Base-by-base conservation (phyloP, 2,113 vertebrate genomes). In the Myodes glareolus region DNA sequence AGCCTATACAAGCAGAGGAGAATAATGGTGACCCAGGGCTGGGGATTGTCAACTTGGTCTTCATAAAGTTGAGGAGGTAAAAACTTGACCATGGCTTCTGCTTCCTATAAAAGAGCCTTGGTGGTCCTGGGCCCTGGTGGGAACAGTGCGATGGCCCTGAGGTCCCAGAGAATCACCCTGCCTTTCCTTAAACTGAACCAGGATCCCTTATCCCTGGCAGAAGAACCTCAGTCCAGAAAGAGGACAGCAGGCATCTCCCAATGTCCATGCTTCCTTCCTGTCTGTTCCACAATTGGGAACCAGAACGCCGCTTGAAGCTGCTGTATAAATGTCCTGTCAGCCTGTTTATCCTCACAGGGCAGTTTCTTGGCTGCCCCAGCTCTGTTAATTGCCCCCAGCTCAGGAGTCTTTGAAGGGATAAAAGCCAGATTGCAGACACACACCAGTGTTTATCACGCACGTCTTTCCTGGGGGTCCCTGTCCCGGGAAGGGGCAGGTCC, bases 301-400 rank as follows among this genome's bases (percentile, higher is more conserved):
- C 73, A 65, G 68, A 75, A 52, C 75, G 50, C 52, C 19, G 67
- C 80, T 73, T 25, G 1, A 63, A 14, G 45, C 94, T 88, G 95
- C 95, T 95, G 90, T 96, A 68, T 95, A 97, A 94, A 93, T 96
- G 95, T 98, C 94, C 97, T 97, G 93, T 92, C 93, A 93, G 75
- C 92, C 95, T 97, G 97, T 97, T 97, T 97, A 95, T 95, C 73
- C 67, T 92, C 95, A 92, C 89, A 96, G 80, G 88, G 91, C 92
- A 97, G 96, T 98, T 97, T 97, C 97, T 96, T 97, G 97, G 97
- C 96, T 96, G 94, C 86, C 63, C 78, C 33, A 11, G 55, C 89
- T 89, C 97, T 91, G 73, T 67, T 97, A 97, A 98, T 97, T 96
- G 73, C 94, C 86, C 92, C 93, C 72, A 88, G 91, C 93, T 95